These are phyloP conservation scores for Ligdia adustata DNA, from an alignment of 2,888 invertebrate species.

Conservation along the genomic window DNA sequence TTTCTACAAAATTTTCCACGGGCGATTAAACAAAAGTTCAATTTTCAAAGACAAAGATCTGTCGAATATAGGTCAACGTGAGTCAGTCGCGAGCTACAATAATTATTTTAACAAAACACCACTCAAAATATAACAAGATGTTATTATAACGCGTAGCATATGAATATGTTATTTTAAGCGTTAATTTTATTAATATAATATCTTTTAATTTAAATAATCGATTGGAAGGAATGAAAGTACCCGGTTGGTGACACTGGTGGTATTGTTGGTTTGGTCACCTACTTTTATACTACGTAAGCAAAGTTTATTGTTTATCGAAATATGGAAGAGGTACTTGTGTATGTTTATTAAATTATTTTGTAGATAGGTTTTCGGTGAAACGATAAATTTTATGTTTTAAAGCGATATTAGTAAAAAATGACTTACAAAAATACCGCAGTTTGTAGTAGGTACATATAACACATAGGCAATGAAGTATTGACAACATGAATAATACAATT, in stretches of 20 bases:
- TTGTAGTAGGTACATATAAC: slow-evolving; percentile 15
- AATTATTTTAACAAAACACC: slow-evolving; percentile 41
- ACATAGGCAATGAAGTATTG: slow-evolving; percentile 52
- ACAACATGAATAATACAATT: slow-evolving; percentile 69
- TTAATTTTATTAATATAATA: not conserved
- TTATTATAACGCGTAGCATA: not conserved
- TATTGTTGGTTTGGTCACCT: not conserved
- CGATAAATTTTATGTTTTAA: too few species aligned
- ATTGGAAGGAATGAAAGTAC: not conserved
- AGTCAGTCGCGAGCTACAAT: slow-evolving; percentile 40
- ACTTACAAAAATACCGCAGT: not conserved
- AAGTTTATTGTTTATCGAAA: too few species aligned
- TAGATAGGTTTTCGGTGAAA: too few species aligned
- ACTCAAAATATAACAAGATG: slow-evolving; percentile 37
- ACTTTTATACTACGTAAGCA: too few species aligned
- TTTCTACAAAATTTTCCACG: not conserved
- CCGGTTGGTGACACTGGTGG: not conserved
- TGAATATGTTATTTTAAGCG: not conserved
- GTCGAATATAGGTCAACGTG: slow-evolving; percentile 43
- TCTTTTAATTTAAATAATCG: slow-evolving; percentile 4
- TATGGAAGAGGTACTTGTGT: too few species aligned
- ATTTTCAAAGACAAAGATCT: slow-evolving; percentile 36
- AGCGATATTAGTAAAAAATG: too few species aligned
- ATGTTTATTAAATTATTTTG: too few species aligned
- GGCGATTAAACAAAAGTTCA: slow-evolving; percentile 21